A percentile compares a stretch with the other conserved stretches of the same genome.
Conservation (phyloP, 2,113 vertebrate species). For the Excalfactoria chinensis region DNA sequence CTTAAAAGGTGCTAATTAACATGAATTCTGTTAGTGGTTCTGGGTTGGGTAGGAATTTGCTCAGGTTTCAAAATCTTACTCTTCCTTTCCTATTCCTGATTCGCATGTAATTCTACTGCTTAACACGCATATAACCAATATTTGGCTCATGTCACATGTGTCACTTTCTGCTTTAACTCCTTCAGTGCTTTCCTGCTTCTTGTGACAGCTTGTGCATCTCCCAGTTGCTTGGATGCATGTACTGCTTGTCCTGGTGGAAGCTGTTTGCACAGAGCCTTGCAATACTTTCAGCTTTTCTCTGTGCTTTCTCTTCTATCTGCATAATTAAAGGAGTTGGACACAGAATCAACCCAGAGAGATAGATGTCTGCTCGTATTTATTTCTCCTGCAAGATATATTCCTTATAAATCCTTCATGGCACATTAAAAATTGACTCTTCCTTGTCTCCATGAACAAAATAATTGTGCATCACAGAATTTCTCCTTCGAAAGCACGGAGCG, state of each 20-base stretch:
- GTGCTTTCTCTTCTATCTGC: neutral
- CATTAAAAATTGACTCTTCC: constrained; percentile 69
- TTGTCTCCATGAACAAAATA: constrained; percentile 40
- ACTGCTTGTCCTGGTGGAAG: accelerated
- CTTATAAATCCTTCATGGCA: constrained; percentile 61
- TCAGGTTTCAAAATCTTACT: neutral
- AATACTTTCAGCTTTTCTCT: neutral
- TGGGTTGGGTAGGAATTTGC: neutral
- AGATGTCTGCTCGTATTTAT: constrained; percentile 45
- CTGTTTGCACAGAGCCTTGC: neutral
- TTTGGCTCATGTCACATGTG: accelerated
- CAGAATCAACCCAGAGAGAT: constrained; percentile 5
- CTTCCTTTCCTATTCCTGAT: neutral
- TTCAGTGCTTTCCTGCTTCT: neutral
- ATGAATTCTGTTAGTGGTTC: neutral
- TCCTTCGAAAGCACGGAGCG: neutral
- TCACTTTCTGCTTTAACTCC: neutral
- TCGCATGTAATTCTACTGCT: accelerated
- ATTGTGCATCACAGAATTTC: neutral
- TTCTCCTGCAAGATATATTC: constrained; percentile 31
- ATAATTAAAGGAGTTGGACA: constrained; percentile 54
- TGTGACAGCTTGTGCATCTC: neutral
- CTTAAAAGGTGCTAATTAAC: neutral
- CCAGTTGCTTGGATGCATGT: neutral
- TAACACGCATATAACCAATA: accelerated